Evolutionary conservation across 2,888 invertebrate species (phyloP), one percentile per base, ranked within the genome.

Genomic region (Plebejus melissa): DNA sequence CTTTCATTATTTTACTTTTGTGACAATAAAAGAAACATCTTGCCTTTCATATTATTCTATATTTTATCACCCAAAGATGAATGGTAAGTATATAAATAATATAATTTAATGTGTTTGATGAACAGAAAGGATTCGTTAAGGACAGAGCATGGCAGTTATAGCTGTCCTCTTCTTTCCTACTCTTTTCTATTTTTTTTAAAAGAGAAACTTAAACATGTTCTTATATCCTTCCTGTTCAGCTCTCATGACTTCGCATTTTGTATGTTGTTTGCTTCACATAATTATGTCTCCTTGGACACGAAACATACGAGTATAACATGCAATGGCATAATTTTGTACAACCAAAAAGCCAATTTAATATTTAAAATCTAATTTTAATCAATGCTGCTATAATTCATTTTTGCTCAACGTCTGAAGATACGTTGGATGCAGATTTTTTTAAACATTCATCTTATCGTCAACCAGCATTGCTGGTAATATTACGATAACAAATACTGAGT

Each of bases 251-350:
- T 13, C 13, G 16, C 32, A 65, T 32, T 32, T 41, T 72, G 32
- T 28, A 50, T 28, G 13, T 50, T 1, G 4, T 11, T 46, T 50
- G 7, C 22, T 32, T 5, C 28, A 28, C 28, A 28, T 71, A 54
- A 22, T 50, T 2, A 13, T 50, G 28, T 71, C 41, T 38, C 36
- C 5, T 38, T n/a, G 36, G 22, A 69, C 5, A 69, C 36, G 9
- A 16, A 16, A 69, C 16, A 6, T 69, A 6, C 36, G 46, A 22
- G 28, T 5, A 71, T 50, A 71, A 50, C 38, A 69, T 38, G 16
- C 13, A 38, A 16, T 69, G 36, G 70, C 70, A 70, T 70, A 70
- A 71, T 46, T 41, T 71, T 71, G 46, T 71, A 71, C 71, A 50
- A 50, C 13, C 69, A 65, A 65, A 28, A 32, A 71, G 28, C 50